Evolutionary conservation across 2,888 invertebrate genomes (phyloP), one percentile per base, ranked within the genome.

Genomic region (Dioctria rufipes): DNA sequence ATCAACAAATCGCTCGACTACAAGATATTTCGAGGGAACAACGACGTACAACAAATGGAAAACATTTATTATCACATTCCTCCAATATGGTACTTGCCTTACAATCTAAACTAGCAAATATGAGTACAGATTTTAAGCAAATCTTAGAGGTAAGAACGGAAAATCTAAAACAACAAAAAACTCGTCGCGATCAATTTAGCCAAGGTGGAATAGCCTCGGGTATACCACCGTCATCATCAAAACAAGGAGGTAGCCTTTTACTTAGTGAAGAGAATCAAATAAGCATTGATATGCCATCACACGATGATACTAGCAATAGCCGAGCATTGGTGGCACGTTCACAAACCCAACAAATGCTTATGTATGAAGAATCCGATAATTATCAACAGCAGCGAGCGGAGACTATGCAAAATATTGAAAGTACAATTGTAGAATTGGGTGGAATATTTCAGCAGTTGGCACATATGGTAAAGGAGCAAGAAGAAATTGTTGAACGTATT

Each of bases 341-440:
- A 86, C 86, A 87, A 42, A 87, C 87, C 85, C 93, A 94, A 85
- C 93, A 95, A 85, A 90, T 94, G 84, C 91, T 95, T 66, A 90
- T 95, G 85, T 94, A 96, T 86, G 96, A 97, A 89, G 95, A 96
- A 88, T 93, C 95, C 73, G 97, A 98, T 86, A 92, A 94, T 69
- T 99, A 98, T 90, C 92, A 98, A 60, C 95, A 96, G 86, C 95
- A 95, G 86, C 92, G 99, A 85, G 98, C 98, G 58, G 98, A 98
- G 88, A 98, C 99, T 0, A 99, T 99, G 98, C 98, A 99, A 89
- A 98, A 96, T 88, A 99, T 99, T 86, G 99, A 99, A 90, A 96
- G 97, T 75, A 99, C 99, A 25, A 99, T 99, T 86, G 98, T 99
- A 11, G 99, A 99, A 89, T 90, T 99, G 67, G 99, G 99, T n/a